Conservation (phyloP, 2,113 vertebrate genomes). For the Morphnarchus princeps region DNA sequence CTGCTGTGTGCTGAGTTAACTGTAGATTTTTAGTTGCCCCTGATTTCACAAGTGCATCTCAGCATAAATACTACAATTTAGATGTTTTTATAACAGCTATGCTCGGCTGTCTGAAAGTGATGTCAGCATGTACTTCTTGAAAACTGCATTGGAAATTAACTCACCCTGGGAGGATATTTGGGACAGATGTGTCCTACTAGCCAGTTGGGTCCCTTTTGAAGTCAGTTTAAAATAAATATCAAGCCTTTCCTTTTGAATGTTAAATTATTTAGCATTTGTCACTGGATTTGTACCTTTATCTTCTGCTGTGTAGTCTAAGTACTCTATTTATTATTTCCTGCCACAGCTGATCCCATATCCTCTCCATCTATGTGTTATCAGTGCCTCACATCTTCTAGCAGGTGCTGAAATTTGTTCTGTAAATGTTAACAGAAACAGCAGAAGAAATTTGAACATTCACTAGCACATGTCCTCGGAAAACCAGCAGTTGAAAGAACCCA, state of each 20-base stretch:
- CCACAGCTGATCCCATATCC: conserved; percentile 34
- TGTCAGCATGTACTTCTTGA: not conserved
- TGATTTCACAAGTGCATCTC: not conserved
- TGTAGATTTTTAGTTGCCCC: not conserved
- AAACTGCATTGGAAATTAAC: not conserved
- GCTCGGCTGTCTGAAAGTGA: not conserved
- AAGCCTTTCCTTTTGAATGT: not conserved
- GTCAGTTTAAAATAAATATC: conserved; percentile 6
- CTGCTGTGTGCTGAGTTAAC: not conserved
- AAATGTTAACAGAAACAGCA: conserved; percentile 65
- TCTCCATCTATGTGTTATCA: conserved; percentile 29
- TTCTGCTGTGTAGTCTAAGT: conserved; percentile 12
- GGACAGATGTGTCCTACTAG: not conserved
- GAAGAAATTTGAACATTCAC: conserved; percentile 43
- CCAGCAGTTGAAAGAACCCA: conserved; percentile 55
- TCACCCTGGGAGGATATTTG: not conserved
- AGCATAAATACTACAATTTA: not conserved
- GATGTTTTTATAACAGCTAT: not conserved
- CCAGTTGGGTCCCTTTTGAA: not conserved
- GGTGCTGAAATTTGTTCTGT: conserved; percentile 60
- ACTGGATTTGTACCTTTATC: conserved; percentile 3
- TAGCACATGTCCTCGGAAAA: conserved; percentile 33
- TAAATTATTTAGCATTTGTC: conserved; percentile 21
- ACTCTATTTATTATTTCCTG: conserved; percentile 42
- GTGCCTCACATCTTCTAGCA: conserved; percentile 48